A percentile compares a stretch with the other conserved stretches of the same genome.
Evolutionary conservation across 1,140 invertebrate genomes (phyloP).

Genomic region (Philotrypesis tridentata): DNA sequence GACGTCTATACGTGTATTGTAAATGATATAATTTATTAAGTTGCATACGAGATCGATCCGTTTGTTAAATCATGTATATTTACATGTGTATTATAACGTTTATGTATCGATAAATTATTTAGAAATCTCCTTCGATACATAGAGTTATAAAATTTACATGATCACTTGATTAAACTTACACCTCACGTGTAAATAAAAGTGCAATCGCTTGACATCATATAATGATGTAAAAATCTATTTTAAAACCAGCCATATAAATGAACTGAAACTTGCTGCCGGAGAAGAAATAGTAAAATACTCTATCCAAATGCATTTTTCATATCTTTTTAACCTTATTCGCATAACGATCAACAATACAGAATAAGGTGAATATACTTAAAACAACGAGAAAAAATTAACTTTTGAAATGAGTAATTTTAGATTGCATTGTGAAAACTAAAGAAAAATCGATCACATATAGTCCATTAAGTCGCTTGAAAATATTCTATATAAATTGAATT

Average conservation of each 20-base stretch:
- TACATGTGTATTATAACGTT: slow-evolving; percentile 50
- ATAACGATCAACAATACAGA: background rate
- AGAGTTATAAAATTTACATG: background rate
- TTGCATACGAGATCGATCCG: slow-evolving; percentile 53
- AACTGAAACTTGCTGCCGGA: slow-evolving; percentile 13
- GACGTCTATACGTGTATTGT: slow-evolving; percentile 29
- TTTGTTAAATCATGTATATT: slow-evolving; percentile 53
- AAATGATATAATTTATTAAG: slow-evolving; percentile 50
- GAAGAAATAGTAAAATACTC: background rate
- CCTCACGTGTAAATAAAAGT: slow-evolving; percentile 50
- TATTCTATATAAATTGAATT: background rate
- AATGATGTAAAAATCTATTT: slow-evolving; percentile 38
- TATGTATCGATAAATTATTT: slow-evolving; percentile 12
- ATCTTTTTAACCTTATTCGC: background rate
- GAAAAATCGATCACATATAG: background rate
- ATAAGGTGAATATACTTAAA: background rate
- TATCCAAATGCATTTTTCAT: background rate
- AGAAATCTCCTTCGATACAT: background rate
- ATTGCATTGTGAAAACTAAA: background rate
- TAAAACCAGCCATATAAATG: slow-evolving; percentile 10
- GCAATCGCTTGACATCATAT: slow-evolving; percentile 49
- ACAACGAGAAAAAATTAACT: slow-evolving; percentile 22
- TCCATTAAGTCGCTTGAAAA: background rate
- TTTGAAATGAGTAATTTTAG: background rate
- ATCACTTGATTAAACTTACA: slow-evolving; percentile 38